These are phyloP conservation scores for Penaeus japonicus DNA, from an alignment of 1,140 invertebrate species.

Conservation along the genomic window DNA sequence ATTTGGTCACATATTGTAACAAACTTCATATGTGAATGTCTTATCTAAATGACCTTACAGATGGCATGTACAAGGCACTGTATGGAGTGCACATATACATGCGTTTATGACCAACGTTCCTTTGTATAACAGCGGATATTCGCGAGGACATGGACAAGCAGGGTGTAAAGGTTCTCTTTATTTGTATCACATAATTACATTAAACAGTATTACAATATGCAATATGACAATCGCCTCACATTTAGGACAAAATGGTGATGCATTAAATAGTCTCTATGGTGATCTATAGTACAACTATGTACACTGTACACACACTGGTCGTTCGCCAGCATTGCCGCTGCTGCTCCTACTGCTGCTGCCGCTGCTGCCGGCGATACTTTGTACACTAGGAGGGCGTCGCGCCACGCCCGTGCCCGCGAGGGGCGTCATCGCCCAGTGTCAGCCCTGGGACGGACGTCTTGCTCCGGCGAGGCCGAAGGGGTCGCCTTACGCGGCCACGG, in stretches of 20 bases:
- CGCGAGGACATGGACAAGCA: not conserved
- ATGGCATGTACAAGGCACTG: too few relatives aligned
- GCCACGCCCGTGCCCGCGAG: too few relatives aligned
- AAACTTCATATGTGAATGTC: too few relatives aligned
- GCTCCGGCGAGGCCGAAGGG: too few relatives aligned
- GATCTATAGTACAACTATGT: slow-evolving; percentile 49
- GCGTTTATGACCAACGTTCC: too few relatives aligned
- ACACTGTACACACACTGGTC: slow-evolving; percentile 25
- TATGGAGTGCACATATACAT: too few relatives aligned
- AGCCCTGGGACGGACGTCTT: too few relatives aligned
- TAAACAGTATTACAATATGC: slow-evolving; percentile 49
- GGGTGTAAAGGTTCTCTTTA: slow-evolving; percentile 28
- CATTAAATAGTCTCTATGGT: slow-evolving; percentile 51
- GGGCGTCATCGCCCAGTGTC: too few relatives aligned
- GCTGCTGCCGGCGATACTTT: slow-evolving; percentile 6
- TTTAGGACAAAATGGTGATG: slow-evolving; percentile 39
- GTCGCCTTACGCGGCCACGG: slow-evolving; percentile 53
- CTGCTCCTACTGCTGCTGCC: not conserved
- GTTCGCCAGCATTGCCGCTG: not conserved
- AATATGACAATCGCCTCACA: slow-evolving; percentile 41
- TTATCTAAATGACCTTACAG: too few relatives aligned
- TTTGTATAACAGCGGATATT: not conserved
- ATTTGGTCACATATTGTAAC: too few relatives aligned
- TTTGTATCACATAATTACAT: slow-evolving; percentile 51
- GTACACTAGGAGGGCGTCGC: too few relatives aligned